Evolutionary conservation across 2,797 vertebrate genomes (phyloP).

Genomic region (Hypotaenidia okinawae): DNA sequence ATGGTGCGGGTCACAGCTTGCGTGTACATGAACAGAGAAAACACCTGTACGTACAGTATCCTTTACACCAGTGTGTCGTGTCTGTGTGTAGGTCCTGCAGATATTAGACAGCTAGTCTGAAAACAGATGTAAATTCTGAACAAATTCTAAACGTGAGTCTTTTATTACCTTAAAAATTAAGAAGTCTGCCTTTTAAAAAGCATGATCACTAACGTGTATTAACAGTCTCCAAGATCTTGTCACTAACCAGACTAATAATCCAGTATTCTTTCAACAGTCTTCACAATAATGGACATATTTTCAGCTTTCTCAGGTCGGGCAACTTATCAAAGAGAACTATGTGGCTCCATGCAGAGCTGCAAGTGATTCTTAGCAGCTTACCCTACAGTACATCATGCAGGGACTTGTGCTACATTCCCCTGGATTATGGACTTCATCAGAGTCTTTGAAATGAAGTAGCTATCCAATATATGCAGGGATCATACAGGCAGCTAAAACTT

Average conservation of each 20-base stretch:
- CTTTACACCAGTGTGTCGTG: background rate
- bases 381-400: constrained; percentile 37
- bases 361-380: constrained; percentile 70
- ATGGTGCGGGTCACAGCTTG: background rate
- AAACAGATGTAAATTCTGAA: background rate
- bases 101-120: background rate
- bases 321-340: constrained; percentile 67
- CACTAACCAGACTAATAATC: constrained; percentile 5
- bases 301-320: constrained; percentile 60
- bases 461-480: constrained; percentile 18
- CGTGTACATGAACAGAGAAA: background rate
- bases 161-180: background rate
- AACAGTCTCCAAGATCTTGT: background rate
- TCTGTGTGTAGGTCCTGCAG: background rate
- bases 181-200: background rate
- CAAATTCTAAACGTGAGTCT: background rate
- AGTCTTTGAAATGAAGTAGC: constrained; percentile 68
- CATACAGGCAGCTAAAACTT: constrained; percentile 40
- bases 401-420: constrained; percentile 57
- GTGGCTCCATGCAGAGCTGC: constrained; percentile 65
- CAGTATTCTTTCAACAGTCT: constrained; percentile 33
- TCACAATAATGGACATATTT: constrained; percentile 67
- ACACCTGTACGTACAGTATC: rapidly evolving
- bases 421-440: constrained; percentile 62
- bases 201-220: background rate